Base-by-base conservation (phyloP, 1,140 invertebrate species). In the Drosophila biarmipes region DNA sequence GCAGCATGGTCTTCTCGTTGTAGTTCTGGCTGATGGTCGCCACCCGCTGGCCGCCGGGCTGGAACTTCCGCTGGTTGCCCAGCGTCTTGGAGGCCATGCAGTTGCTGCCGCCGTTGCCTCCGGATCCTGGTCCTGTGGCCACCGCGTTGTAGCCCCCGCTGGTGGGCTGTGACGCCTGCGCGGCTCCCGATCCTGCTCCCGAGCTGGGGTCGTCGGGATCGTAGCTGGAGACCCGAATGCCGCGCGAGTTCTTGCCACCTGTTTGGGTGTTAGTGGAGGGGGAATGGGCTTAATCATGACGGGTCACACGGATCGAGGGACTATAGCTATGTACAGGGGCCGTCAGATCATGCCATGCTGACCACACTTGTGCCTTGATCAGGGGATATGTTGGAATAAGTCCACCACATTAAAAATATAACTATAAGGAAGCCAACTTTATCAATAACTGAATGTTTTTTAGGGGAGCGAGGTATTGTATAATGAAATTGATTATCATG, bases 1-100 rank as follows among this genome's bases (percentile, higher is more conserved):
- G 94, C 54, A 99, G 94, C 93, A 98, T 98, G 19, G 98, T 98
- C 93, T 99, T 99, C 93, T 99, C 98, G 92, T 97, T 98, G 93
- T 98, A 98, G 91, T 96, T 96, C 86, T 95, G 95, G 17, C 95
- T 95, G 77, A 97, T 96, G 59, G 96, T 96, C 5, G 96, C 95
- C 27, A 96, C 95, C 21, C 95, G 93, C 80, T 96, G 93, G 91
- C 91, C 94, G 73, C 90, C 94, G 81, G 92, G 94, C 91, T 92
- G 94, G 61, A 92, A 92, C 56, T 92, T 92, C 5, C 91, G 43
- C 57, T 91, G 90, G 49, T 91, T 92, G 15, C 91, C 91, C 17
- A 92, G 61, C 8, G 91, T 92, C 78, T 92, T 92, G 21, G 91
- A 84, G 48, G 92, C 94, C 52, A 91, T 76, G 52, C 79, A 90